These are phyloP conservation scores for Alligator sinensis DNA, from an alignment of 2,113 vertebrate genomes.

Conservation along the genomic window DNA sequence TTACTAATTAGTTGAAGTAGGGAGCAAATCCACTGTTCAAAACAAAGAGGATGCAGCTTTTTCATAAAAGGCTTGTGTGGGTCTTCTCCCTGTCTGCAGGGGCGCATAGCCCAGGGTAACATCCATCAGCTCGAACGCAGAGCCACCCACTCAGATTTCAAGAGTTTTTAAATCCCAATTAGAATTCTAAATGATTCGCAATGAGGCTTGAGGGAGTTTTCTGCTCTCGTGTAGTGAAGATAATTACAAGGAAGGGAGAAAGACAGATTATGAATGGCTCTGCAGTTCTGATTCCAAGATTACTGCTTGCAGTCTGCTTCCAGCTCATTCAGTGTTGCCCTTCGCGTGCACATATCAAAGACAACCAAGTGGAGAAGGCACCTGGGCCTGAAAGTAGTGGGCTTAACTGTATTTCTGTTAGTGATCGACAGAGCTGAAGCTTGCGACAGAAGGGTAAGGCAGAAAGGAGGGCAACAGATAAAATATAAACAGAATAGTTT, in stretches of 20 bases:
- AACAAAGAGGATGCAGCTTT: neutral
- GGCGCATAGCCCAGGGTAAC: conserved; percentile 42
- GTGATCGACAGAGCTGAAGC: neutral
- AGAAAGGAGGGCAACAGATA: neutral
- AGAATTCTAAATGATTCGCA: conserved; percentile 57
- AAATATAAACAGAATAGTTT: neutral
- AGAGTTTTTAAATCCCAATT: conserved; percentile 65
- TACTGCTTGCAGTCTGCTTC: neutral
- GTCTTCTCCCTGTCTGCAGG: conserved; percentile 41
- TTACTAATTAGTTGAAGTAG: conserved; percentile 48
- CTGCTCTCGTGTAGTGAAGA: conserved; percentile 23
- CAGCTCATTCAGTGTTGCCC: neutral
- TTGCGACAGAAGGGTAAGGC: neutral
- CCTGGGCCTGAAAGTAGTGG: neutral
- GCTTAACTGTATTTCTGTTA: neutral
- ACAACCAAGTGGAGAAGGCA: neutral
- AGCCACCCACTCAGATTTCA: conserved; percentile 64
- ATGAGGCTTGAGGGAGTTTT: conserved; percentile 53
- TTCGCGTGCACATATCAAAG: neutral
- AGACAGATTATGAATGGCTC: conserved; percentile 3
- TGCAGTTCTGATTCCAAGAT: neutral
- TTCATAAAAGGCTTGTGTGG: neutral
- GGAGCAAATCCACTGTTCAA: neutral
- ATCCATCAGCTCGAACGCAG: conserved; percentile 50
- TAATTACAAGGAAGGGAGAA: conserved; percentile 36